Evolutionary conservation across 2,113 vertebrate species (phyloP), one percentile per base, ranked within the genome.

Genomic region (Lampris incognitus): DNA sequence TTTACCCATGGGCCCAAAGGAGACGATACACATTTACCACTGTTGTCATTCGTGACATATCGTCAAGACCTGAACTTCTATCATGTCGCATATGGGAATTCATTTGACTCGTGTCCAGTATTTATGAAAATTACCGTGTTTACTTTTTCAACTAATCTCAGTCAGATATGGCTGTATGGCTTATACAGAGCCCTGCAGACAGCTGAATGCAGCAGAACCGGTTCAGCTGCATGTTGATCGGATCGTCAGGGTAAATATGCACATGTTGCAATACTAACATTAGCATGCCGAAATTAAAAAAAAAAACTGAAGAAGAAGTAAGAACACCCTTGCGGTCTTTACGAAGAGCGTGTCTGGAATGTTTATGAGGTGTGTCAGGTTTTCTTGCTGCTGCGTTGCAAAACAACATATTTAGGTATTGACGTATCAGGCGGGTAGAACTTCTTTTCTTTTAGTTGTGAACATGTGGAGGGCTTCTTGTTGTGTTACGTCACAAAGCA

Each of bases 191-290:
- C 61, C 38, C 61, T 3, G 36, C 37, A 56, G 44, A 71, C 38
- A 42, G 6, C 1, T 76, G 82, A 95, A 95, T 92, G 91, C 66
- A 56, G 92, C 42, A 46, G 11, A 87, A 93, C 93, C 90, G 73
- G 93, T 92, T 88, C 0, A 51, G 44, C 61, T 49, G 13, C 9
- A 5, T 38, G 44, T 9, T 9, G 39, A 3, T 3, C 38, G 69
- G 24, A 24, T 24, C 24, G 24, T 24, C 24, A 24, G 24, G 24
- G 24, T 24, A 24, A 24, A 24, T 24, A 54, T 42, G 7, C n/a
- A 40, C 48, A 41, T 39, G 4, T 11, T 39, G 60, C 88, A 91
- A 89, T 90, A 66, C 78, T 67, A 51, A 66, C 66, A 62, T 63
- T 52, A 52, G 11, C 3, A 57, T 66, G 41, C 42, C 52, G 13